Evolutionary conservation across 2,888 invertebrate genomes (phyloP).

Genomic region (Pogonocherus hispidulus): DNA sequence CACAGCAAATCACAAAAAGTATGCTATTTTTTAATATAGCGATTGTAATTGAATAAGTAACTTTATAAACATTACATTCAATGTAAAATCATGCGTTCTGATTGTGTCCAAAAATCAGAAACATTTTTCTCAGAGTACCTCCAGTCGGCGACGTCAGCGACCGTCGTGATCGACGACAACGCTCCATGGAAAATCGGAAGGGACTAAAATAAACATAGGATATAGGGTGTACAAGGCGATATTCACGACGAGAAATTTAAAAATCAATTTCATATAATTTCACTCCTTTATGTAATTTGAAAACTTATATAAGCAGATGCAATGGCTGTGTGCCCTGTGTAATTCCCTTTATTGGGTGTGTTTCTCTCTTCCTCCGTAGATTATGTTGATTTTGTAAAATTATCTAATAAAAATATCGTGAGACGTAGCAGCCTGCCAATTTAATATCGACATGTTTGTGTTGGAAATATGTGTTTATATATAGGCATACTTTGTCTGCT

Average conservation of each 20-base stretch:
- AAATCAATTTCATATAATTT: constrained; percentile 62
- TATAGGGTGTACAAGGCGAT: constrained; percentile 60
- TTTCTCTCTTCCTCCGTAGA: constrained; percentile 1
- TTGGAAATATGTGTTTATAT: neutral
- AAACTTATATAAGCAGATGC: constrained; percentile 36
- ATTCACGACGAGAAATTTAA: constrained; percentile 60
- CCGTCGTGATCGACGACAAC: constrained; percentile 46
- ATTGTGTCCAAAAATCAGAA: too few species aligned
- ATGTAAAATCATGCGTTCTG: too few species aligned
- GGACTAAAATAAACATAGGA: constrained; percentile 65
- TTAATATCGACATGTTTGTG: neutral
- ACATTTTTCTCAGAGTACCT: too few species aligned
- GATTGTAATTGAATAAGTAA: too few species aligned
- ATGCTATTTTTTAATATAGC: too few species aligned
- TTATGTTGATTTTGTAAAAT: constrained; percentile 24
- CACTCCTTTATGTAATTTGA: constrained; percentile 47
- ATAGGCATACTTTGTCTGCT: neutral
- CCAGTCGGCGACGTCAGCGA: constrained; percentile 41
- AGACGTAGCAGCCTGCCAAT: neutral
- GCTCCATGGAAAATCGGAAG: constrained; percentile 49
- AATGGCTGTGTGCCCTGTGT: constrained; percentile 11
- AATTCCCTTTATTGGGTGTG: constrained; percentile 13
- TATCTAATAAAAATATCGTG: neutral
- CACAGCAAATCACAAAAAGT: too few species aligned
- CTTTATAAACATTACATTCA: too few species aligned